Conservation (phyloP, 2,797 vertebrate species). For the Pipistrellus pipistrellus region DNA sequence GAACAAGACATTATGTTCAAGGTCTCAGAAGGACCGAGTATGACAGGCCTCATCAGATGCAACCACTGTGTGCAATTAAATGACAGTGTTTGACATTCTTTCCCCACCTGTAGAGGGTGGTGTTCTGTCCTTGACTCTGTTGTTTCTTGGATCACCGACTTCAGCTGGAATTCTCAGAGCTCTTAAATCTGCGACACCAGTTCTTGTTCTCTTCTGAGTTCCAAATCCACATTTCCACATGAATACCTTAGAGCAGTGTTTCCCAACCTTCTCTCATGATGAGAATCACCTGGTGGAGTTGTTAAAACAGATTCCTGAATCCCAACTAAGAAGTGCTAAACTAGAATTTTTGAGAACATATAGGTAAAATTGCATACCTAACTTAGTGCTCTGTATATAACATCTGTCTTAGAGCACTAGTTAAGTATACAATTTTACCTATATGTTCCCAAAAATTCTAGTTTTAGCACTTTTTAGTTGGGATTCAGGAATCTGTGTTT, state of each 20-base stretch:
- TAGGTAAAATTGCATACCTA: too few relatives aligned
- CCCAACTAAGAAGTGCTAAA: too few relatives aligned
- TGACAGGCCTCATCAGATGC: neutral
- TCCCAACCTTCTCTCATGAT: too few relatives aligned
- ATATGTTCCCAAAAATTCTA: too few relatives aligned
- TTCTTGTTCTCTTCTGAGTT: neutral
- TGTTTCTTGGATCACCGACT: neutral
- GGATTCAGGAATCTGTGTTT: too few relatives aligned
- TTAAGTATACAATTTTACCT: too few relatives aligned
- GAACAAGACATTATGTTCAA: neutral
- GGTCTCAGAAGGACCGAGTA: neutral
- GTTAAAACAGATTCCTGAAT: too few relatives aligned
- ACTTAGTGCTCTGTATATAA: too few relatives aligned
- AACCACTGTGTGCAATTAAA: neutral
- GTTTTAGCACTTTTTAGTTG: too few relatives aligned
- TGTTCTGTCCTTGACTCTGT: neutral
- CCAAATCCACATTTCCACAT: neutral
- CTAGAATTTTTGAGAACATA: too few relatives aligned
- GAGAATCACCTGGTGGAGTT: too few relatives aligned
- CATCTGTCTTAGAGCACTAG: too few relatives aligned
- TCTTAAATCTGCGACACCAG: neutral
- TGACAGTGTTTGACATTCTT: neutral
- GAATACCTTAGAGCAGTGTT: neutral
- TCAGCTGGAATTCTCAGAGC: neutral
- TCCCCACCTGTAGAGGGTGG: neutral